phyloP scores from a whole-genome alignment of 2,797 vertebrate genomes.

The Gymnopithys bicolor region DNA sequence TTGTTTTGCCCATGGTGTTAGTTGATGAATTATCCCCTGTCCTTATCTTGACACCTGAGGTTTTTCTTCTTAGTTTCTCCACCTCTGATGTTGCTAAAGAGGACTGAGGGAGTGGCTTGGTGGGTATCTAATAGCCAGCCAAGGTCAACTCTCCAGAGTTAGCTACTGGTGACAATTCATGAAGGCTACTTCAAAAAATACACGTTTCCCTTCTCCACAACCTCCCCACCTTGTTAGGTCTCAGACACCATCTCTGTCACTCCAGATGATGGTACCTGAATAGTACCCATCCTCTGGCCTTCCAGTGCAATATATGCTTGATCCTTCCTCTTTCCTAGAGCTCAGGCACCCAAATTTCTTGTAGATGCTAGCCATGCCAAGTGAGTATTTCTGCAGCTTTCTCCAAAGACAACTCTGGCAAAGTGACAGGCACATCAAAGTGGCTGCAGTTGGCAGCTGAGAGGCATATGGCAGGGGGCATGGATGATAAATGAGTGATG shows the following conservation, averaged over 20 bases:
- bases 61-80: background rate
- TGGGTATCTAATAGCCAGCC: background rate
- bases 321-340: background rate
- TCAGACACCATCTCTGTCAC: background rate
- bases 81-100: background rate
- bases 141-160: background rate
- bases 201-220: background rate
- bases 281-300: background rate
- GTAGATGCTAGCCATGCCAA: background rate
- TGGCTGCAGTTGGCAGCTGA: background rate
- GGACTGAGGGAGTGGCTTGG: background rate
- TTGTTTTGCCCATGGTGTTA: background rate
- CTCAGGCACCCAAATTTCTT: background rate
- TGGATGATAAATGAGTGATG: background rate
- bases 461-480: too few species aligned
- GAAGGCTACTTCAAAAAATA: background rate
- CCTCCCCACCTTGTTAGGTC: background rate
- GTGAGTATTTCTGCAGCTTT: background rate
- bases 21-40: background rate
- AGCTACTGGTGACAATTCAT: background rate
- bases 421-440: background rate
- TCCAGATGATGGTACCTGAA: background rate
- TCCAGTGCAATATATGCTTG: background rate
- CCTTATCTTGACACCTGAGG: background rate
- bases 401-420: background rate